Percentiles rank a stretch among this genome's conserved stretches.
phyloP scores from a whole-genome alignment of 37 sponge, comb jelly and placozoan species.

The Ephydatia muelleri region DNA sequence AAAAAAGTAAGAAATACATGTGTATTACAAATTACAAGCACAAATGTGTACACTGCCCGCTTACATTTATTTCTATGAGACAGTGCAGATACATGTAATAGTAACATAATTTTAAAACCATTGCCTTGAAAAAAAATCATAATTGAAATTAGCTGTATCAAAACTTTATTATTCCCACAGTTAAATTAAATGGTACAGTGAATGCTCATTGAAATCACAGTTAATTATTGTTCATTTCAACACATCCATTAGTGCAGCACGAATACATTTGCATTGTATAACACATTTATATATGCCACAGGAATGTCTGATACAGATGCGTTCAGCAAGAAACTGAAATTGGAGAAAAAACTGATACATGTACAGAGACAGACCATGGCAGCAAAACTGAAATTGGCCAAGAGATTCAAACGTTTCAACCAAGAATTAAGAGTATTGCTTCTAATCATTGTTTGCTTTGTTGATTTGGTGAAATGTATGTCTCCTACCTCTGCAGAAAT shows the following conservation, averaged over 20 bases:
- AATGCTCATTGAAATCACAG: no score
- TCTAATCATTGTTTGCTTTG: not conserved
- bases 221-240: no score
- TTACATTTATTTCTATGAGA: not conserved
- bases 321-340: not conserved
- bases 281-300: not conserved
- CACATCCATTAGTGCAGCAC: no score
- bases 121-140: no score
- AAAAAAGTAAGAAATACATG: not conserved
- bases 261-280: no score
- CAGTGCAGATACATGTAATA: not conserved
- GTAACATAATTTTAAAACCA: no score
- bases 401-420: not conserved
- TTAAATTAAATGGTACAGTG: no score
- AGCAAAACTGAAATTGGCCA: not conserved
- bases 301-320: not conserved
- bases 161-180: no score
- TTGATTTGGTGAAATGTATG: not conserved
- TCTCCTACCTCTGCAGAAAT: not conserved
- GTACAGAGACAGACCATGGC: not conserved
- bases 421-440: not conserved
- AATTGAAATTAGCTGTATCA: no score
- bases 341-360: not conserved
- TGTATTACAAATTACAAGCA: not conserved
- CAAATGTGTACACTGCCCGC: not conserved